Conservation (phyloP, 2,888 invertebrate species). For the Cremastobaeus sp. region DNA sequence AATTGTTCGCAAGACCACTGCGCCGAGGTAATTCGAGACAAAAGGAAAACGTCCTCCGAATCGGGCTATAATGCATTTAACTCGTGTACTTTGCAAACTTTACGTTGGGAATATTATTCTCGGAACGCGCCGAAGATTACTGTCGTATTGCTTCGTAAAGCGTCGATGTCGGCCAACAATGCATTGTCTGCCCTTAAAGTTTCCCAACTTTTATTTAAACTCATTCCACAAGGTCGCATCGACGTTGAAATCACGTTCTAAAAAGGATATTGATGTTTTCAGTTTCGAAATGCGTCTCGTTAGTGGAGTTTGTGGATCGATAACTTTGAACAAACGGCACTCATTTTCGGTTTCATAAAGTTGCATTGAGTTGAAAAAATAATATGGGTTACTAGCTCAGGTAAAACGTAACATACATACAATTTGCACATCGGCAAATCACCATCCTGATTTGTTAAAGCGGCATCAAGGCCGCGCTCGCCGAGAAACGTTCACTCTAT, state of each 20-base stretch:
- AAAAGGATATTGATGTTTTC: too few species aligned
- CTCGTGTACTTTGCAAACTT: constrained; percentile 73
- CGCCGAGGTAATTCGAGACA: constrained; percentile 73
- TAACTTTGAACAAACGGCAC: constrained; percentile 2
- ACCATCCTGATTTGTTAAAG: constrained; percentile 53
- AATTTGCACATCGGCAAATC: constrained; percentile 45
- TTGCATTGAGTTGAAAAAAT: constrained; percentile 49
- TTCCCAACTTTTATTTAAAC: too few species aligned
- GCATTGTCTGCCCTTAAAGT: constrained; percentile 28
- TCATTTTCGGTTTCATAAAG: not conserved
- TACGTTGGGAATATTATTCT: constrained; percentile 71
- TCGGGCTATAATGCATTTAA: constrained; percentile 75
- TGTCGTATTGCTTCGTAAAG: constrained; percentile 62
- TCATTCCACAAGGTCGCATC: not conserved
- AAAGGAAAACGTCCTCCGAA: constrained; percentile 71
- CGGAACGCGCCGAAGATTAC: constrained; percentile 54
- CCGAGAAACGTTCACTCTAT: constrained; percentile 70
- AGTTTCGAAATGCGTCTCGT: too few species aligned
- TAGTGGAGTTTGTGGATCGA: too few species aligned
- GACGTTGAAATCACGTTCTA: too few species aligned
- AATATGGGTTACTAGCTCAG: constrained; percentile 55
- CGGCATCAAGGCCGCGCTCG: constrained; percentile 58
- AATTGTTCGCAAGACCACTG: constrained; percentile 71
- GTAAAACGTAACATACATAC: constrained; percentile 50
- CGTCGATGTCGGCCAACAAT: constrained; percentile 43